A percentile compares a stretch with the other conserved stretches of the same genome.
phyloP scores from a whole-genome alignment of 2,113 vertebrate genomes.

The Anarhynchus alexandrinus region DNA sequence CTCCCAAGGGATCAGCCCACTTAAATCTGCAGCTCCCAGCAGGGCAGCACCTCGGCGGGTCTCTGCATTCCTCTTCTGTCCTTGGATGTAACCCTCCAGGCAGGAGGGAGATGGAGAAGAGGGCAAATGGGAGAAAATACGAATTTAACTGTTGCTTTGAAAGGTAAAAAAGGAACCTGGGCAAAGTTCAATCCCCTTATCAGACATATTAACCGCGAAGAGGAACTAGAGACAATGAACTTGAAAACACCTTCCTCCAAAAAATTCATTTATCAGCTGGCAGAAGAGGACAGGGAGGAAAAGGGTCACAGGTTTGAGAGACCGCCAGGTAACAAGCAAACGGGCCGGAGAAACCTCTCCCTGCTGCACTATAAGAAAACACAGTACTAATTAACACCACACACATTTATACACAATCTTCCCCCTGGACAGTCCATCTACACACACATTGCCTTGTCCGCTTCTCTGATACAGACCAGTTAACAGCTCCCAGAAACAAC shows the following conservation, averaged over 20 bases:
- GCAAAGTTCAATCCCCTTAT: conserved; percentile 88
- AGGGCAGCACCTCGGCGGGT: fast-evolving
- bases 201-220: conserved; percentile 83
- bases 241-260: neutral
- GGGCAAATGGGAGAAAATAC: neutral
- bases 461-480: neutral
- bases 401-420: neutral
- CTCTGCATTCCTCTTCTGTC: neutral
- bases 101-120: neutral
- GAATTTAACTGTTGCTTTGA: neutral
- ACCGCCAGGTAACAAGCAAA: neutral
- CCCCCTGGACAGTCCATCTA: neutral
- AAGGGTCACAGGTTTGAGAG: neutral
- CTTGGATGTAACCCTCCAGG: neutral
- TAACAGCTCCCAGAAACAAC: neutral
- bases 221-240: conserved; percentile 79
- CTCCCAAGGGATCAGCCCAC: neutral
- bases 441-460: fast-evolving
- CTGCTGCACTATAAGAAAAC: neutral
- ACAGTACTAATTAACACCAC: neutral
- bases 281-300: neutral
- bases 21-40: neutral
- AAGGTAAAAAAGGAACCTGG: conserved; percentile 82
- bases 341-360: neutral
- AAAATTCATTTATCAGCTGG: neutral